Evolutionary conservation across 1,140 invertebrate species (phyloP).

Genomic region (Oryctes rhinoceros): DNA sequence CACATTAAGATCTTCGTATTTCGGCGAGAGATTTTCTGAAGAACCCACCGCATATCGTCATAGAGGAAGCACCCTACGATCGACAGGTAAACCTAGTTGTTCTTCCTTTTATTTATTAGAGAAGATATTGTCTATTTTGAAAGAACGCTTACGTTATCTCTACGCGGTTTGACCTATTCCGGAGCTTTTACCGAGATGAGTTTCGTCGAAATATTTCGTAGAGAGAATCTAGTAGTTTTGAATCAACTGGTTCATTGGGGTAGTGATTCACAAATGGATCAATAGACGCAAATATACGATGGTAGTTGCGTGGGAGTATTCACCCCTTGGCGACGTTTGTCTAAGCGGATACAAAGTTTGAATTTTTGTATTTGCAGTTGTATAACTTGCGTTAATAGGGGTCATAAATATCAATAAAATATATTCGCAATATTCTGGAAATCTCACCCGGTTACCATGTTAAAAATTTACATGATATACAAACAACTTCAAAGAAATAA

Average conservation of each 20-base stretch:
- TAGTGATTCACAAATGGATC: conserved; percentile 46
- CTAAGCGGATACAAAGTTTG: neutral
- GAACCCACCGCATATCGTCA: neutral
- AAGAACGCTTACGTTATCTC: neutral
- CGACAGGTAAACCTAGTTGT: neutral
- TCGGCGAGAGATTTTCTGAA: neutral
- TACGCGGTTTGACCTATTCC: neutral
- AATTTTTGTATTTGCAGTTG: no score
- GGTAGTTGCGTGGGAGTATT: conserved; percentile 39
- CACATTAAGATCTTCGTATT: neutral
- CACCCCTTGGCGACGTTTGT: conserved; percentile 1
- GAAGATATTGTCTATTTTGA: neutral
- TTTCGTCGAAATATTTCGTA: neutral
- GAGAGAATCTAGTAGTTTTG: neutral
- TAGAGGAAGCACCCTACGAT: neutral
- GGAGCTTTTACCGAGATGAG: neutral
- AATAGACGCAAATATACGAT: conserved; percentile 43
- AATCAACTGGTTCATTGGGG: conserved; percentile 47
- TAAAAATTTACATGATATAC: no score
- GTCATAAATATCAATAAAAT: no score
- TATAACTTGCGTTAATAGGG: no score
- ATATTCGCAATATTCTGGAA: no score
- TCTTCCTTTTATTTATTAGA: neutral
- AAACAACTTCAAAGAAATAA: no score
- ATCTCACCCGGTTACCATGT: no score